Percentiles rank a stretch among this genome's conserved stretches.
Evolutionary conservation across 2,113 vertebrate genomes (phyloP).

Genomic region (Dicaeum eximium): DNA sequence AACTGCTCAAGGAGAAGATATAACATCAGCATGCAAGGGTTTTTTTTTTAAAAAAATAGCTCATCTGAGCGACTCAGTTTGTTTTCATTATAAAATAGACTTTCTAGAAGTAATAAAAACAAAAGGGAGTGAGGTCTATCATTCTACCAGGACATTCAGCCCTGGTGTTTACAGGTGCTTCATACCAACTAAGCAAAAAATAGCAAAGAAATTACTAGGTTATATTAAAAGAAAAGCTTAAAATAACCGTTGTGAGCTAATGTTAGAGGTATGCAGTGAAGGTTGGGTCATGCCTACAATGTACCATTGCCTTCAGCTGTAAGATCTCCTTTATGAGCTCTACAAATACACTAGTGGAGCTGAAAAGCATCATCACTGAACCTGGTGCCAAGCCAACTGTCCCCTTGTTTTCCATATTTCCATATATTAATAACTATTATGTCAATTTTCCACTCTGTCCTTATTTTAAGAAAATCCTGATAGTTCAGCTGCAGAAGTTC

Average conservation of each 20-base stretch:
- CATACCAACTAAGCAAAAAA: slow-evolving; percentile 24
- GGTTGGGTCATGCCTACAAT: not conserved
- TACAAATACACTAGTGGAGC: not conserved
- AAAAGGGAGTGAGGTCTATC: not conserved
- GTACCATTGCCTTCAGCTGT: not conserved
- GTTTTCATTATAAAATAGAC: not conserved
- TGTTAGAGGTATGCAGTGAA: not conserved
- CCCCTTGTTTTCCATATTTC: not conserved
- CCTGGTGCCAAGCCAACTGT: not conserved
- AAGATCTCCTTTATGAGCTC: slow-evolving; percentile 1
- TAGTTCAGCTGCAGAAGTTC: not conserved
- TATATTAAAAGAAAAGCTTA: slow-evolving; percentile 51
- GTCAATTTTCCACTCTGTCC: not conserved
- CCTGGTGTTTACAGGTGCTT: slow-evolving; percentile 28
- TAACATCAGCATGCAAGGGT: accelerated
- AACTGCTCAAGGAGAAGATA: not conserved
- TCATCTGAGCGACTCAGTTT: not conserved
- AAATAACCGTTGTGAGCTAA: slow-evolving; percentile 39
- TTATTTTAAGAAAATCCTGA: not conserved
- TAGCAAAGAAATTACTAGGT: slow-evolving; percentile 45
- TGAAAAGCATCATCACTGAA: not conserved
- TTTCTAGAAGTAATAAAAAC: slow-evolving; percentile 2
- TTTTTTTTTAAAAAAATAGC: not conserved
- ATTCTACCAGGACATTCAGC: not conserved
- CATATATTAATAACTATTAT: not conserved